Evolutionary conservation across 2,888 invertebrate genomes (phyloP).

Genomic region (Aspidiotus rigidus): DNA sequence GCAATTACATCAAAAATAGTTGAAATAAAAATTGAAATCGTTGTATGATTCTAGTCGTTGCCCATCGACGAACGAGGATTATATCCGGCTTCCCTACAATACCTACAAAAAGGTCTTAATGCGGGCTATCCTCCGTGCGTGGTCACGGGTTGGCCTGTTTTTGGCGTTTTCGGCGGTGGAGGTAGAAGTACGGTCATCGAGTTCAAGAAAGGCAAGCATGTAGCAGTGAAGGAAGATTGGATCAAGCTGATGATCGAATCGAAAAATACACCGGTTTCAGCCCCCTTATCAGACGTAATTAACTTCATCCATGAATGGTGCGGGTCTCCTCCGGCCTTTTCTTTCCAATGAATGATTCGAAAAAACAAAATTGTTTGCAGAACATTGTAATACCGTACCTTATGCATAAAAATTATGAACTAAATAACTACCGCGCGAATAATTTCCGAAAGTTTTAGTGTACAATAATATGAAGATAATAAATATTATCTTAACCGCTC

Average conservation of each 20-base stretch:
- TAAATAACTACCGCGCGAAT: too few relatives aligned
- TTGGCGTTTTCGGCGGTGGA: conserved; percentile 49
- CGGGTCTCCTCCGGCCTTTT: conserved; percentile 35
- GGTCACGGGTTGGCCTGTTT: conserved; percentile 81
- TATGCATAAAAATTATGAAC: too few relatives aligned
- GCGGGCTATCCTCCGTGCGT: conserved; percentile 65
- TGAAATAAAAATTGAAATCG: not conserved
- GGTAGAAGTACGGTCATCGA: conserved; percentile 30
- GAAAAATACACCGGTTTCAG: conserved; percentile 55
- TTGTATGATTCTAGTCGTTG: conserved; percentile 50
- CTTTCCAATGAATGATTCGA: conserved; percentile 28
- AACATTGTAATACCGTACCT: too few relatives aligned
- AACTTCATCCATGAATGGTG: conserved; percentile 77
- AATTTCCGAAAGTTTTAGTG: too few relatives aligned
- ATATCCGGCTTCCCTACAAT: conserved; percentile 66
- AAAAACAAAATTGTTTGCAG: not conserved
- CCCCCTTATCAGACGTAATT: conserved; percentile 65
- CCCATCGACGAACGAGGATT: conserved; percentile 74
- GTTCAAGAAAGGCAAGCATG: conserved; percentile 36
- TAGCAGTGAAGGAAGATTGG: conserved; percentile 88
- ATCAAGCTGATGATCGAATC: conserved; percentile 74
- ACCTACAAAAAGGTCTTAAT: conserved; percentile 43
- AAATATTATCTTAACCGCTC: too few relatives aligned
- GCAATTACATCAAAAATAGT: too few relatives aligned
- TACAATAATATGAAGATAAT: too few relatives aligned